phyloP scores from a whole-genome alignment of 2,888 invertebrate genomes.

The Catocala sponsa region DNA sequence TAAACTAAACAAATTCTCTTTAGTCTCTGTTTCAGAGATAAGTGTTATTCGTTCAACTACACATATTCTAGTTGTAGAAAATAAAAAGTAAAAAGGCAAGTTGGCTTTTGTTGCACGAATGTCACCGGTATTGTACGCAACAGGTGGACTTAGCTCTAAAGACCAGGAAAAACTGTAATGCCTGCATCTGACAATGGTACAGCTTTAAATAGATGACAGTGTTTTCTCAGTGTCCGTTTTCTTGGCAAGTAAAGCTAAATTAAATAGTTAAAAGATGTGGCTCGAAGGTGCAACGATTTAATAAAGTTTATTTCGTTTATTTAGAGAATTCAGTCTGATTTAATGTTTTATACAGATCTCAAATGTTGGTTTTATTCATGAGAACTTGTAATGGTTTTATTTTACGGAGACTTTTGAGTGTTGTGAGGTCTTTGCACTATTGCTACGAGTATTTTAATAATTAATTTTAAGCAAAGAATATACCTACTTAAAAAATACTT shows the following conservation, averaged over 20 bases:
- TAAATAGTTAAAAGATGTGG: conserved; percentile 7
- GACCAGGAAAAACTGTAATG: conserved; percentile 30
- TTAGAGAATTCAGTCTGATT: neutral
- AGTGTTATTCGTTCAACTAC: conserved; percentile 3
- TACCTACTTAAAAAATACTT: no score
- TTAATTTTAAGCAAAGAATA: no score
- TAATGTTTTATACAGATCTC: neutral
- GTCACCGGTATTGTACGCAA: conserved; percentile 46
- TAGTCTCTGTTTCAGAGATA: neutral
- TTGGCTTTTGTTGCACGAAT: conserved; percentile 41
- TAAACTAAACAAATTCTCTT: neutral
- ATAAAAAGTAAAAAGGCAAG: conserved; percentile 31
- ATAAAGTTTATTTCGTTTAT: neutral
- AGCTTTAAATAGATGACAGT: conserved; percentile 32
- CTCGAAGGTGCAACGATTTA: neutral
- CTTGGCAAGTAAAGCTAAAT: conserved; percentile 12
- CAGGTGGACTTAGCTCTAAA: conserved; percentile 40
- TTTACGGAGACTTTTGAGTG: no score
- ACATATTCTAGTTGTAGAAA: conserved; percentile 16
- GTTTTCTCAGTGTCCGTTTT: conserved; percentile 20
- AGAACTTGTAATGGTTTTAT: no score
- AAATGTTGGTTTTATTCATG: neutral
- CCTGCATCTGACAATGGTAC: conserved; percentile 42
- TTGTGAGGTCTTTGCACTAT: no score
- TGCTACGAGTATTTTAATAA: no score